Percentiles rank a stretch among this genome's conserved stretches.
Evolutionary conservation across 2,113 vertebrate genomes (phyloP).

Genomic region (Salvator merianae): DNA sequence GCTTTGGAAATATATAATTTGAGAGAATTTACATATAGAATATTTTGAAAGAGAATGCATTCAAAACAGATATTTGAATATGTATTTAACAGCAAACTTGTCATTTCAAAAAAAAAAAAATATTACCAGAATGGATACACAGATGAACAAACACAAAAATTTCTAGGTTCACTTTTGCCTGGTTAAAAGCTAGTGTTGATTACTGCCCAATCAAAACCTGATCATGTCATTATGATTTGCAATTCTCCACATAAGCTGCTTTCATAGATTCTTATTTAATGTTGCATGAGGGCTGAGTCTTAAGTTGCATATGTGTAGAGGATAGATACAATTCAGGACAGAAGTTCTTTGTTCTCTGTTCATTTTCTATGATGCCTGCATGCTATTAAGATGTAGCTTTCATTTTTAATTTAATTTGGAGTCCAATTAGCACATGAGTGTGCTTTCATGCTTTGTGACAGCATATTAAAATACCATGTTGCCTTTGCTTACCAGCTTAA

Average conservation of each 20-base stretch:
- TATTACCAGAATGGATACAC: too few species aligned
- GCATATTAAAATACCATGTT: conserved; percentile 44
- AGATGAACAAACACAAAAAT: too few species aligned
- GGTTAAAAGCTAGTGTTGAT: too few species aligned
- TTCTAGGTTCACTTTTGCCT: too few species aligned
- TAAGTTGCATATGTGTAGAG: background rate
- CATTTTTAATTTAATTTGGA: conserved; percentile 52
- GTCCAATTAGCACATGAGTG: conserved; percentile 37
- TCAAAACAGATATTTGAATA: too few species aligned
- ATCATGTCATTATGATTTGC: too few species aligned
- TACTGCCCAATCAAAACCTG: too few species aligned
- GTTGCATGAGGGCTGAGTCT: background rate
- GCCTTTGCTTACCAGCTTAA: conserved; percentile 43
- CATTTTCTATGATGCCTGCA: background rate
- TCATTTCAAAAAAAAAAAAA: too few species aligned
- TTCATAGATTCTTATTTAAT: background rate
- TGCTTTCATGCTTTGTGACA: conserved; percentile 32
- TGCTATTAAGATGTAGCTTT: conserved; percentile 33
- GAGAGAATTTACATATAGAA: too few species aligned
- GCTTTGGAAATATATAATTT: too few species aligned
- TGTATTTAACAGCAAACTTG: too few species aligned
- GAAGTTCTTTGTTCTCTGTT: background rate
- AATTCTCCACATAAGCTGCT: background rate
- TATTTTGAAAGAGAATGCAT: too few species aligned
- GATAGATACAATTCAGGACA: background rate